phyloP scores from a whole-genome alignment of 2,113 vertebrate species.

The Sarotherodon lohbergeri region DNA sequence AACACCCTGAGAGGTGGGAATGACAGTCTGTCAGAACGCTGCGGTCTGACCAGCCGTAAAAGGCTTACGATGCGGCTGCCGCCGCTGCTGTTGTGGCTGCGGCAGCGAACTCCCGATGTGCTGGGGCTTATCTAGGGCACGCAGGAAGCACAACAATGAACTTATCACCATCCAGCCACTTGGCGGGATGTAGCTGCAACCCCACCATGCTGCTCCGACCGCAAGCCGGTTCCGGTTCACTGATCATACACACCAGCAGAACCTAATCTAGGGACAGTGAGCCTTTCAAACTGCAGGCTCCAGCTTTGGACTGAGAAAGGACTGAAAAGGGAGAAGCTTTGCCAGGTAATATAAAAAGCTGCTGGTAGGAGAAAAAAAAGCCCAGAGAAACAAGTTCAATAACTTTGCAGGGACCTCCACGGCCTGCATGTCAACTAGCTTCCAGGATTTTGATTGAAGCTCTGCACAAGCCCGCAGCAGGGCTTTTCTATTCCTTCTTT shows the following conservation, averaged over 20 bases:
- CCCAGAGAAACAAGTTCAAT: slow-evolving; percentile 50
- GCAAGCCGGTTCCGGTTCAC: slow-evolving; percentile 37
- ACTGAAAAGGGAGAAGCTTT: not conserved
- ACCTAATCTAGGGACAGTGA: slow-evolving; percentile 60
- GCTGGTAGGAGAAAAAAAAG: not conserved
- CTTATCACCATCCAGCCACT: slow-evolving; percentile 58
- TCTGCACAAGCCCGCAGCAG: slow-evolving; percentile 37
- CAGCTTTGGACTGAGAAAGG: not conserved
- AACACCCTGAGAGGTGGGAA: slow-evolving; percentile 38
- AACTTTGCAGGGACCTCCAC: slow-evolving; percentile 48
- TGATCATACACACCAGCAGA: slow-evolving; percentile 60
- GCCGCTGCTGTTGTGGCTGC: not conserved
- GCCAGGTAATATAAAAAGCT: slow-evolving; percentile 52
- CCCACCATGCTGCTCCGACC: slow-evolving; percentile 32
- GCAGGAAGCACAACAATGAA: slow-evolving; percentile 65
- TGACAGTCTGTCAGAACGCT: slow-evolving; percentile 28
- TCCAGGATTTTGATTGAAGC: slow-evolving; percentile 59
- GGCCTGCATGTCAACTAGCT: slow-evolving; percentile 60
- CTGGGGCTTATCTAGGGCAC: slow-evolving; percentile 57
- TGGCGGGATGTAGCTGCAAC: slow-evolving; percentile 45
- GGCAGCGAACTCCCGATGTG: slow-evolving; percentile 9
- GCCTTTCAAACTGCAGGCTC: slow-evolving; percentile 47
- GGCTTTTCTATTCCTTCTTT: slow-evolving; percentile 32
- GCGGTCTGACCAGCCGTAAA: slow-evolving; percentile 16
- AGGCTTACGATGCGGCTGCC: not conserved